Percentiles rank a stretch among this genome's conserved stretches.
These are phyloP conservation scores for Strix uralensis DNA, from an alignment of 2,113 vertebrate species.

Conservation along the genomic window DNA sequence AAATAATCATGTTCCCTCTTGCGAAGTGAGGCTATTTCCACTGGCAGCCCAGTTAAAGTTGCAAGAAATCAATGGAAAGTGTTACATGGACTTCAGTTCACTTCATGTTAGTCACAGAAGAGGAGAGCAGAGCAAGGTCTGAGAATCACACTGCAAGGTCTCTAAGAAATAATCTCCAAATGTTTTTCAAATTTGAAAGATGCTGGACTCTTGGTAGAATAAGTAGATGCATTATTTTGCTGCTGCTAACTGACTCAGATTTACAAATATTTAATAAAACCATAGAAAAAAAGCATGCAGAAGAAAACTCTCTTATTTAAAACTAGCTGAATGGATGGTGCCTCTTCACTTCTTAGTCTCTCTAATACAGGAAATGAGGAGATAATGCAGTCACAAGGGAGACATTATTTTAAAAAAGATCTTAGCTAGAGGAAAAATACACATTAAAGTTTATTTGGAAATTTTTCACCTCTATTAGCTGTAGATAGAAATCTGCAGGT, in stretches of 20 bases:
- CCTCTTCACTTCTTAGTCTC: not conserved
- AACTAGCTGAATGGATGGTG: not conserved
- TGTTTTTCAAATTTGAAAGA: not conserved
- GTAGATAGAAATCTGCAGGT: not conserved
- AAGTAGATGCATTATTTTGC: not conserved
- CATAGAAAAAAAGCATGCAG: not conserved
- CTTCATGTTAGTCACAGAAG: not conserved
- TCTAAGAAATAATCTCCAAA: not conserved
- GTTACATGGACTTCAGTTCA: accelerated
- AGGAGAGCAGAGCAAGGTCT: not conserved
- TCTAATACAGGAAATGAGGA: not conserved
- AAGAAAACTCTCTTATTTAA: not conserved
- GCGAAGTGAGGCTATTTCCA: not conserved
- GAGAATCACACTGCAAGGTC: not conserved
- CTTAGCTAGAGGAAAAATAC: not conserved
- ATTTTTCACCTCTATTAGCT: not conserved
- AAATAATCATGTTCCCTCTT: not conserved
- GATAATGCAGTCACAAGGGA: not conserved
- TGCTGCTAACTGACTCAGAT: not conserved
- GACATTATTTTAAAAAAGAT: not conserved
- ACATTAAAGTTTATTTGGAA: not conserved
- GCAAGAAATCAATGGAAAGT: not conserved
- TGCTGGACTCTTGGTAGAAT: not conserved
- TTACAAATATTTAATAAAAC: not conserved
- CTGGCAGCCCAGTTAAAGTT: not conserved